phyloP scores from a whole-genome alignment of 2,888 invertebrate species.

The Oeneis ivallda region DNA sequence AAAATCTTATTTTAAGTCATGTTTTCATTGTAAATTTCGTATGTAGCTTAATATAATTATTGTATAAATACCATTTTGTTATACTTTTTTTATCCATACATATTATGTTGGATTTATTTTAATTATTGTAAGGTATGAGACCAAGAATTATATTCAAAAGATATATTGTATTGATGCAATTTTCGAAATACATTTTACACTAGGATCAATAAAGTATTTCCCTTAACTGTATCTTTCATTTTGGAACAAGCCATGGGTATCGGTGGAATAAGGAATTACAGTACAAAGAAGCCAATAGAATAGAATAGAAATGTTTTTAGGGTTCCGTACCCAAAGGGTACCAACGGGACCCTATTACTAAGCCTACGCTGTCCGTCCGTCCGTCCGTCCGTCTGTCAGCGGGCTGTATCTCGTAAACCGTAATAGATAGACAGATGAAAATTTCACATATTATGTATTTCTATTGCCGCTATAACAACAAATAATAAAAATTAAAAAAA shows the following conservation, averaged over 20 bases:
- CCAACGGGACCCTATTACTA: too few relatives aligned
- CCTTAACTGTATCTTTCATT: slow-evolving; percentile 61
- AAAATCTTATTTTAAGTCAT: slow-evolving; percentile 31
- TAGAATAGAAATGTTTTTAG: too few relatives aligned
- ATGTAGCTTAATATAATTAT: slow-evolving; percentile 58
- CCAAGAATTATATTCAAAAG: slow-evolving; percentile 78
- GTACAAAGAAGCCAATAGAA: too few relatives aligned
- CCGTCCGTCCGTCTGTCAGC: too few relatives aligned
- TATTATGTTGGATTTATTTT: slow-evolving; percentile 69
- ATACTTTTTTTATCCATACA: slow-evolving; percentile 64
- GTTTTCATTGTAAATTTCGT: slow-evolving; percentile 60
- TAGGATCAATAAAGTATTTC: slow-evolving; percentile 81
- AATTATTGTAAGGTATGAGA: slow-evolving; percentile 70
- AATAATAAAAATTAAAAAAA: too few relatives aligned
- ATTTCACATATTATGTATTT: too few relatives aligned
- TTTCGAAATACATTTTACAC: slow-evolving; percentile 80
- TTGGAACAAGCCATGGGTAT: slow-evolving; percentile 19
- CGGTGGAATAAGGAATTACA: too few relatives aligned
- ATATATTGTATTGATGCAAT: slow-evolving; percentile 78
- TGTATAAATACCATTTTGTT: slow-evolving; percentile 69
- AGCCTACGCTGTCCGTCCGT: too few relatives aligned
- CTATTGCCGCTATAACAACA: too few relatives aligned
- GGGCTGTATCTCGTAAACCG: too few relatives aligned
- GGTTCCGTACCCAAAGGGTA: too few relatives aligned
- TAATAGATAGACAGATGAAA: too few relatives aligned